Evolutionary conservation across 1,140 invertebrate genomes (phyloP).

Genomic region (Arctopsyche grandis): DNA sequence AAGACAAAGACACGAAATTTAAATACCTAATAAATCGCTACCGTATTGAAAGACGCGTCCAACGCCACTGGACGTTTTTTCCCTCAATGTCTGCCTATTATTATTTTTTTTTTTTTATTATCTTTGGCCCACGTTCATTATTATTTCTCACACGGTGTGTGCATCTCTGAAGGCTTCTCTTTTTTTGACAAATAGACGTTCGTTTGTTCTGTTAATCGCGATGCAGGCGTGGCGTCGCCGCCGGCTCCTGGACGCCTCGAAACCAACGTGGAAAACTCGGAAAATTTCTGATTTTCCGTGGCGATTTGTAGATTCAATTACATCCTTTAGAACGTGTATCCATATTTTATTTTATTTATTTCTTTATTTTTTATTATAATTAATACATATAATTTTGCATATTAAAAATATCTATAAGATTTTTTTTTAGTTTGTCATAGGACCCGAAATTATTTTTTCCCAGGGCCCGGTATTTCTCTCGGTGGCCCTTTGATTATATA

Average conservation of each 20-base stretch:
- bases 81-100: background rate
- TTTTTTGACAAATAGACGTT: conserved; percentile 9
- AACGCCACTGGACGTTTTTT: background rate
- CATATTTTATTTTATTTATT: no score
- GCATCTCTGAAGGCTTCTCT: conserved; percentile 13
- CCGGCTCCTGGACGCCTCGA: background rate
- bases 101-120: background rate
- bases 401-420: no score
- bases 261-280: no score
- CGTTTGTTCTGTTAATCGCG: conserved; percentile 16
- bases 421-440: no score
- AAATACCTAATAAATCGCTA: conserved; percentile 52
- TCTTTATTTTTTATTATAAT: no score
- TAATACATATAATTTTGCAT: no score
- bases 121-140: background rate
- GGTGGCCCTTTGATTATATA: no score
- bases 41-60: conserved; percentile 45
- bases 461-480: no score
- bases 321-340: no score
- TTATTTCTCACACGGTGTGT: background rate
- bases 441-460: no score
- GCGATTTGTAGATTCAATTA: no score
- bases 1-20: conserved; percentile 16
- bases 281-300: no score
- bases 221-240: conserved; percentile 4